Conservation (phyloP, 2,113 vertebrate species). For the Salvelinus fontinalis region DNA sequence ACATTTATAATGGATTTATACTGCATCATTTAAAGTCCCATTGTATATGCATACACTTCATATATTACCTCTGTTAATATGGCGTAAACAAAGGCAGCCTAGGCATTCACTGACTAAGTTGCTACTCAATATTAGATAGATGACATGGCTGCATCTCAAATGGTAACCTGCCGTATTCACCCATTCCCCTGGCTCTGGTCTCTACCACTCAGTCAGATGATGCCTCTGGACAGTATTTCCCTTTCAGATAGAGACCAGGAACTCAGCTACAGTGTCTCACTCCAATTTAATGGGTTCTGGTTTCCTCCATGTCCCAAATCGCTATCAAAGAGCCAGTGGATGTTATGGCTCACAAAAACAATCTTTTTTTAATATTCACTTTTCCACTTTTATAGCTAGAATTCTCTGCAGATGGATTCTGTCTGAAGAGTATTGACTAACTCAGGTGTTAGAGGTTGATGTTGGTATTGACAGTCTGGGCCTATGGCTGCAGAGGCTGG, state of each 20-base stretch:
- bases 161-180: not conserved
- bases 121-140: not conserved
- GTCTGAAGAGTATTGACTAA: not conserved
- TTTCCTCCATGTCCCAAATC: not conserved
- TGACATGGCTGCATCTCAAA: not conserved
- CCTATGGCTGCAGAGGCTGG: too few species aligned
- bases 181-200: not conserved
- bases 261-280: not conserved
- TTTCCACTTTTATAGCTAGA: not conserved
- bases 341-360: not conserved
- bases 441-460: too few species aligned
- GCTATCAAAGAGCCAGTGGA: not conserved
- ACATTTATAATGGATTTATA: constrained; percentile 57
- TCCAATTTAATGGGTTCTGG: not conserved
- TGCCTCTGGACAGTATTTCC: not conserved
- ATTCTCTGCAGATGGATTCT: not conserved
- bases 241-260: not conserved
- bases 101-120: not conserved
- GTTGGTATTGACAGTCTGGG: too few species aligned
- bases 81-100: not conserved
- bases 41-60: constrained; percentile 13
- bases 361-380: not conserved
- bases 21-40: constrained; percentile 49
- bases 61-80: not conserved
- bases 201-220: not conserved